These are phyloP conservation scores for Arbacia lixula DNA, from an alignment of 53 echinoderm and acorn worm species.

Conservation along the genomic window DNA sequence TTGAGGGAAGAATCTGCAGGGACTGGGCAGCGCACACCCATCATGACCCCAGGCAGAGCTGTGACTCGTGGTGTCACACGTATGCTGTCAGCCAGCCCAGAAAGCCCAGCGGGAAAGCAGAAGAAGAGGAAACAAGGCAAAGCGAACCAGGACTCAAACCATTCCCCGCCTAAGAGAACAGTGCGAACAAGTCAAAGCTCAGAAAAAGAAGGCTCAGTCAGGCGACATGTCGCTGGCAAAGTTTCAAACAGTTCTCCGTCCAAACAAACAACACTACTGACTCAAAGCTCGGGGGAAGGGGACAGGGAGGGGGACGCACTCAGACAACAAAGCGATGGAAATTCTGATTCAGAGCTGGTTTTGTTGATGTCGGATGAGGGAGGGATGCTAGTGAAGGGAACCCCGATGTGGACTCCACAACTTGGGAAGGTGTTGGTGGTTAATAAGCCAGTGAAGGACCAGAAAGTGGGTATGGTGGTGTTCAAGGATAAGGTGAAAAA, in stretches of 20 bases:
- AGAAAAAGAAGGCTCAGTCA: too few relatives aligned
- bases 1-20: background rate
- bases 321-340: too few relatives aligned
- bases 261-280: background rate
- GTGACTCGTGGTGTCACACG: conserved; percentile 34
- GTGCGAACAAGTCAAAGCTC: too few relatives aligned
- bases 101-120: too few relatives aligned
- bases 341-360: background rate
- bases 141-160: background rate
- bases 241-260: conserved; percentile 2
- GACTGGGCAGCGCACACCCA: background rate
- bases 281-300: background rate
- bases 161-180: background rate
- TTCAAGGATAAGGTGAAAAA: conserved; percentile 4
- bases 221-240: too few relatives aligned
- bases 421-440: conserved; percentile 29
- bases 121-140: too few relatives aligned
- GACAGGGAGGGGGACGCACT: background rate
- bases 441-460: conserved; percentile 36
- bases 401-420: background rate
- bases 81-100: background rate
- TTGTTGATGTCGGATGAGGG: conserved; percentile 33
- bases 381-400: conserved; percentile 41
- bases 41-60: conserved; percentile 35
- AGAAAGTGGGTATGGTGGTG: conserved; percentile 14